These are phyloP conservation scores for Tetrapedia diversipes DNA, from an alignment of 2,888 invertebrate genomes.

Conservation along the genomic window DNA sequence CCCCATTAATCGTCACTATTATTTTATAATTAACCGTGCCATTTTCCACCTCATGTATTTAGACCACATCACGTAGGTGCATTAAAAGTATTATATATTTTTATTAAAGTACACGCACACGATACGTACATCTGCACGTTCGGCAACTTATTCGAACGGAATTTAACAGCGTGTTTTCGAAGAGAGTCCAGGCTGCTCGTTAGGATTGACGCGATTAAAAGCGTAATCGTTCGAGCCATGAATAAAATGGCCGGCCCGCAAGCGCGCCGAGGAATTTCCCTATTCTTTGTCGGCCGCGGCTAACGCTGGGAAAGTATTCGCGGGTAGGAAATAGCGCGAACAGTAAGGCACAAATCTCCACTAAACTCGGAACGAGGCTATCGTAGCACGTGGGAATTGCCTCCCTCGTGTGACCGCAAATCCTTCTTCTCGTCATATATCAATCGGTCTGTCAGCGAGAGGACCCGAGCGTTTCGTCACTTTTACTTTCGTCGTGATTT, in stretches of 20 bases:
- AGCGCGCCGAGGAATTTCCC: constrained; percentile 50
- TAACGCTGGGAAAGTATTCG: constrained; percentile 74
- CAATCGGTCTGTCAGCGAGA: constrained; percentile 15
- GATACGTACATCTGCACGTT: not conserved
- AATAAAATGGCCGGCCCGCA: constrained; percentile 12
- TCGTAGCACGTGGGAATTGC: constrained; percentile 39
- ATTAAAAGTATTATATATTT: too few species aligned
- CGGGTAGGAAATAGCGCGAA: constrained; percentile 52
- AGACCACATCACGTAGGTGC: too few species aligned
- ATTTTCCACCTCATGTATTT: too few species aligned
- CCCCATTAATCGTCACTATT: too few species aligned
- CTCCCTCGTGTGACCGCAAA: constrained; percentile 26
- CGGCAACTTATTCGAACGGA: constrained; percentile 4
- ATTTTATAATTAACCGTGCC: too few species aligned
- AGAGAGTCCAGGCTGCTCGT: too few species aligned
- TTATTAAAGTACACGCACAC: too few species aligned
- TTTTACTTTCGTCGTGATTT: constrained; percentile 5
- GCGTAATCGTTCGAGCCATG: constrained; percentile 26
- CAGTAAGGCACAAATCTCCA: constrained; percentile 32
- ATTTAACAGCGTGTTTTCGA: not conserved
- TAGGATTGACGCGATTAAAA: constrained; percentile 10
- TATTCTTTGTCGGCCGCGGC: constrained; percentile 62
- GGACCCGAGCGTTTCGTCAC: not conserved
- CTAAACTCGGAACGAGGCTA: constrained; percentile 15
- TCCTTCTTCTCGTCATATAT: constrained; percentile 3